A percentile compares a stretch with the other conserved stretches of the same genome.
These are phyloP conservation scores for Julus scandinavius DNA, from an alignment of 2,888 invertebrate genomes.

Conservation along the genomic window DNA sequence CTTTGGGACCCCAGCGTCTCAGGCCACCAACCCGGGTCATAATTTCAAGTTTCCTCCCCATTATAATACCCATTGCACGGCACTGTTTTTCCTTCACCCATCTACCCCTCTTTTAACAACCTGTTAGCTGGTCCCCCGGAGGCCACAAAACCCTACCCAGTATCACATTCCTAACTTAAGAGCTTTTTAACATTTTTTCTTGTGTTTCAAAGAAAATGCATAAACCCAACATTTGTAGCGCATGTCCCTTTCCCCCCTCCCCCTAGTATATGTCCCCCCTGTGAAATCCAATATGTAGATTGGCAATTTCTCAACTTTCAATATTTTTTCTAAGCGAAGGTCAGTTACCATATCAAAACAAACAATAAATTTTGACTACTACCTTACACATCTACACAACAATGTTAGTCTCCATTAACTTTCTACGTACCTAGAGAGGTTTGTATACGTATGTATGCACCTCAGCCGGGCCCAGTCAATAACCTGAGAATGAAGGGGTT, in stretches of 20 bases:
- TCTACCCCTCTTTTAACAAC: slow-evolving; percentile 44
- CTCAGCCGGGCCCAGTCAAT: slow-evolving; percentile 17
- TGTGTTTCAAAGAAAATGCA: slow-evolving; percentile 37
- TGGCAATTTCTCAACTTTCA: neutral
- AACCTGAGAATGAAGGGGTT: slow-evolving; percentile 16
- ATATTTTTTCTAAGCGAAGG: slow-evolving; percentile 18
- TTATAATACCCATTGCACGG: neutral
- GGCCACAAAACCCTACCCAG: slow-evolving; percentile 49
- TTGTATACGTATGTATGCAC: neutral
- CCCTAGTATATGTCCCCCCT: neutral
- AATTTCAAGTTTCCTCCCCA: slow-evolving; percentile 41
- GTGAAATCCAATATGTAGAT: neutral
- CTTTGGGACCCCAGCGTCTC: neutral
- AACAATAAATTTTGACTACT: slow-evolving; percentile 27
- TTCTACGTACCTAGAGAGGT: neutral
- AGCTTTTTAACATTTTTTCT: slow-evolving; percentile 44
- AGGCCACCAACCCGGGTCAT: slow-evolving; percentile 42
- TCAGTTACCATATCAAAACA: slow-evolving; percentile 24
- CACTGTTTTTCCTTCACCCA: slow-evolving; percentile 15
- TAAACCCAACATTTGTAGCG: slow-evolving; percentile 18
- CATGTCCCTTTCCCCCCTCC: neutral
- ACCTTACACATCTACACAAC: slow-evolving; percentile 8
- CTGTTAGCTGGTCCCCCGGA: slow-evolving; percentile 36
- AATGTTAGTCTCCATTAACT: neutral
- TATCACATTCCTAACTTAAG: slow-evolving; percentile 49